Base-by-base conservation (phyloP, 1,140 invertebrate genomes). In the Macrobrachium nipponense region DNA sequence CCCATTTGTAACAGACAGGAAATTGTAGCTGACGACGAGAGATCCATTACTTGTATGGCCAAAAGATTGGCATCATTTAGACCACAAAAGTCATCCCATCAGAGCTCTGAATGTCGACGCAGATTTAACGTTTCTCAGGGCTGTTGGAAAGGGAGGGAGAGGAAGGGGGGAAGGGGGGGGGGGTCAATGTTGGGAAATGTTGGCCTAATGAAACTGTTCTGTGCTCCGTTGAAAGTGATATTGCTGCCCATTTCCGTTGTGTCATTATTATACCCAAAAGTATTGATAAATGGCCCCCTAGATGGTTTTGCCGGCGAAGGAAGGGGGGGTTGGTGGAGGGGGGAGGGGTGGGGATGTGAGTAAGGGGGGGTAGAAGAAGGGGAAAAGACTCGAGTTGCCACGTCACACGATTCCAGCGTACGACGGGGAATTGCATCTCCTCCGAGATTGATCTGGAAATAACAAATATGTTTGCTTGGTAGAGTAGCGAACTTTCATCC, bases 261-360 rank as follows among this genome's bases (percentile, higher is more conserved):
- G 76, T 86, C 83, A 80, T 80, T 86, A 79, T 86, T 86, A 86
- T 86, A 86, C 77, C 77, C 83, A 86, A 86, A 86, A 79, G 64
- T 86, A 86, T 80, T 86, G 83, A 86, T 86, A 86, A 86, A 86
- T 80, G 83, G 68, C 78, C 44, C 78, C 83, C 77, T 72, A 58
- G 66, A 79, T 80, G 83, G 76, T 70, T 79, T 77, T 61, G 62
- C 66, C 68, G 60, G 18, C 62, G 58, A 68, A 76, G 70, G 36
- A 36, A 4, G 4, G 27, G 27, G 27, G 27, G 4, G 27, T 1
- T 1, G 27, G 27, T 2, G 1, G 66, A 36, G 15, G 2, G 18
- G 12, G 64, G 27, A 12, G 27, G 18, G 27, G 20, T n/a, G 27
- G 66, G 20, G 66, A 4, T 23, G 36, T 17, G 14, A 27, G n/a